phyloP scores from a whole-genome alignment of 2,113 vertebrate genomes.

The Notarius quadriscutis region DNA sequence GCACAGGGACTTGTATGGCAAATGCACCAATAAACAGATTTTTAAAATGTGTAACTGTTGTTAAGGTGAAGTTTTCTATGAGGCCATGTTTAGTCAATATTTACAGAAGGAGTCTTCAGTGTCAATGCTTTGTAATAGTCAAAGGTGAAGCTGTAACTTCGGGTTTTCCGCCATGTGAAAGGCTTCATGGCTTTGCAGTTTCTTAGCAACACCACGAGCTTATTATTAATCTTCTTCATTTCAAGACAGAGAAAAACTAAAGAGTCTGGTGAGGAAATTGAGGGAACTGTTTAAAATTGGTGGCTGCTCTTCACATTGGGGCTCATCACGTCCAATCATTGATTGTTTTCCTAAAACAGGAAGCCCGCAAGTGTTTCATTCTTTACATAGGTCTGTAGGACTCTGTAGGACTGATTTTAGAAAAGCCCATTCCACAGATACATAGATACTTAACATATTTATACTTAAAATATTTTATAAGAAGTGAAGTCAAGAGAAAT shows the following conservation, averaged over 20 bases:
- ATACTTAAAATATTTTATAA: neutral
- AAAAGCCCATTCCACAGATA: neutral
- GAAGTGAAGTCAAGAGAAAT: neutral
- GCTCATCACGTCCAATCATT: no score
- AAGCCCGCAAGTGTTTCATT: no score
- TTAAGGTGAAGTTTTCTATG: neutral
- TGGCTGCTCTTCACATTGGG: no score
- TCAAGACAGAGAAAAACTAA: no score
- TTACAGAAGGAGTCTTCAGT: constrained; percentile 4
- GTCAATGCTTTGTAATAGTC: neutral
- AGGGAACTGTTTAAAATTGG: no score
- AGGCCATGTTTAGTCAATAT: neutral
- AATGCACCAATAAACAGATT: neutral
- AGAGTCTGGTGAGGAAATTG: neutral
- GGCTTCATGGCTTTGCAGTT: neutral
- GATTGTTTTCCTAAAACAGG: neutral
- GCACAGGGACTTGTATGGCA: no score
- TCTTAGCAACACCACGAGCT: neutral
- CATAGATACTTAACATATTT: neutral
- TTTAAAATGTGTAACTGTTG: no score
- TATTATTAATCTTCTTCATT: neutral
- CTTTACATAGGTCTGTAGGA: no score
- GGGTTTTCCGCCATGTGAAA: no score
- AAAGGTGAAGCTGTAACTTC: no score
- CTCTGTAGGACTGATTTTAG: neutral